Evolutionary conservation across 2,797 vertebrate species (phyloP).

Genomic region (Pagetopsis macropterus): DNA sequence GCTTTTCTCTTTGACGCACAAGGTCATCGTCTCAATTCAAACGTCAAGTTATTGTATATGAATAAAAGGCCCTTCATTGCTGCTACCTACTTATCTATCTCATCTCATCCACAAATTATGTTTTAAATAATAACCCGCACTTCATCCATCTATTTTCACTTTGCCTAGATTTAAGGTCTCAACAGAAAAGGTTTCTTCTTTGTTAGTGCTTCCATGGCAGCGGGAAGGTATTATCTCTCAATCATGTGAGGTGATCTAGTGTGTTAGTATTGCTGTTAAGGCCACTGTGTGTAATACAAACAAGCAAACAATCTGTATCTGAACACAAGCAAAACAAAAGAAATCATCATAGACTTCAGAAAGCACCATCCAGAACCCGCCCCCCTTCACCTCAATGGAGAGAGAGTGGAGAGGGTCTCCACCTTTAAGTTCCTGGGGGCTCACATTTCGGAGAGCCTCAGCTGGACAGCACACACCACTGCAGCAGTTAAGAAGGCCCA

Average conservation of each 20-base stretch:
- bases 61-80: neutral
- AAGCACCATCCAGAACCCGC: too few relatives aligned
- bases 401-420: too few relatives aligned
- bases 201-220: slow-evolving; percentile 9
- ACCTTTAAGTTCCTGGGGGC: too few relatives aligned
- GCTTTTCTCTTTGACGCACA: slow-evolving; percentile 8
- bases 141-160: neutral
- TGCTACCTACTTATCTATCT: neutral
- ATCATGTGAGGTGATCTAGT: slow-evolving; percentile 2
- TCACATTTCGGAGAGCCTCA: too few relatives aligned
- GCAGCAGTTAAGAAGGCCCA: too few relatives aligned
- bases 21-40: slow-evolving; percentile 9
- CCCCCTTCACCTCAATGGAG: too few relatives aligned
- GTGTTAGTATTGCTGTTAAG: slow-evolving; percentile 4
- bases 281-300: neutral
- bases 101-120: neutral
- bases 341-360: too few relatives aligned
- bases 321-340: too few relatives aligned
- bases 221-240: slow-evolving; percentile 3
- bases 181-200: slow-evolving; percentile 2
- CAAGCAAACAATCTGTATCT: too few relatives aligned
- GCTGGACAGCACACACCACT: too few relatives aligned
- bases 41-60: neutral
- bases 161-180: neutral
- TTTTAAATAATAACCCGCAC: neutral